Evolutionary conservation across 1,140 invertebrate species (phyloP).

Genomic region (Colletes latitarsis): DNA sequence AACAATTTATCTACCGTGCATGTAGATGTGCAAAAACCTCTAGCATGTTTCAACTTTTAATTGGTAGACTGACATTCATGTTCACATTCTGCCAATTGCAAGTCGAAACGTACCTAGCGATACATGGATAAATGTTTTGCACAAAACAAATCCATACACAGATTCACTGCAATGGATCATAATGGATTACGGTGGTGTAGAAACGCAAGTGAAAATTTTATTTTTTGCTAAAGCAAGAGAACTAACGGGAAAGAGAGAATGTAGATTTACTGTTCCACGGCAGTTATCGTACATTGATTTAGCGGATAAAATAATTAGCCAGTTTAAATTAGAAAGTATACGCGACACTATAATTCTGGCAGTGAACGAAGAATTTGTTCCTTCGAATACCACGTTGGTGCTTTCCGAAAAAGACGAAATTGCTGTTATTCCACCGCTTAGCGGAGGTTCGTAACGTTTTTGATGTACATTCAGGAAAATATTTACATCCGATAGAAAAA

Average conservation of each 20-base stretch:
- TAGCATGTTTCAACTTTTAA: too few relatives aligned
- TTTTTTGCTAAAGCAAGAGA: conserved; percentile 95
- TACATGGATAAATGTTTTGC: too few relatives aligned
- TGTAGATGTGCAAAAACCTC: too few relatives aligned
- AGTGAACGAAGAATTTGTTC: conserved; percentile 89
- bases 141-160: too few relatives aligned
- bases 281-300: conserved; percentile 82
- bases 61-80: too few relatives aligned
- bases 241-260: conserved; percentile 84
- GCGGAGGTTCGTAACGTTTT: conserved; percentile 85
- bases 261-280: conserved; percentile 79
- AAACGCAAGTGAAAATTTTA: conserved; percentile 84
- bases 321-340: conserved; percentile 86
- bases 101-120: too few relatives aligned
- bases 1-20: too few relatives aligned
- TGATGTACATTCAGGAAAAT: neutral
- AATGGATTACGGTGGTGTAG: conserved; percentile 24
- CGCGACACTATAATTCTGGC: conserved; percentile 88
- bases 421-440: conserved; percentile 93
- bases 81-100: too few relatives aligned
- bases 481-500: conserved; percentile 5
- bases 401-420: conserved; percentile 87
- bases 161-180: neutral
- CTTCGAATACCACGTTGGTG: conserved; percentile 79
- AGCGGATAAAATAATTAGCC: conserved; percentile 82